Evolutionary conservation across 2,113 vertebrate genomes (phyloP), one percentile per base, ranked within the genome.

Genomic region (Actinemys pallida): DNA sequence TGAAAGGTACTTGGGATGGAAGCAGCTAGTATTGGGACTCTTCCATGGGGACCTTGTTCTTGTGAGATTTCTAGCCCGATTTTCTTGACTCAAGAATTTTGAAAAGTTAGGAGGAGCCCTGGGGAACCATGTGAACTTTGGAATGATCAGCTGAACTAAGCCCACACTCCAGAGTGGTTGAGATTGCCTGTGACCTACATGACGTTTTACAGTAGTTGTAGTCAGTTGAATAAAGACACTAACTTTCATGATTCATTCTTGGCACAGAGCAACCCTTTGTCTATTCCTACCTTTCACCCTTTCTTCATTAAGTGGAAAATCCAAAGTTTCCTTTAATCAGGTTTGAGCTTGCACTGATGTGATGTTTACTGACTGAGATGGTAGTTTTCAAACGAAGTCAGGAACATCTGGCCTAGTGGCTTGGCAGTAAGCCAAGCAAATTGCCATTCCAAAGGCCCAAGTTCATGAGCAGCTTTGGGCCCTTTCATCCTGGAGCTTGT

Each of bases 261-360:
- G 86, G 89, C 95, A 87, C 14, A 59, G 81, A 95, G 84, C 89
- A 76, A 94, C 20, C 87, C 93, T 96, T 92, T 78, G 57, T 42
- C 89, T 35, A 35, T 93, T 89, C 93, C 75, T 92, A 92, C 91
- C 95, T 96, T 97, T 93, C 96, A 87, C 45, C 65, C 92, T 83
- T 94, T 92, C 95, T 89, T 89, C 90, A 90, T 90, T 89, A 95
- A 92, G 94, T 93, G 90, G 88, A 80, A 96, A 96, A 96, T 95
- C 95, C 95, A n/a, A 94, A 97, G 95, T 91, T 93, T 95, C 93
- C 53, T n/a, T 95, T 96, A 89, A 95, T 91, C 85, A 96, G 92
- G 83, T 94, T 84, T 87, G 96, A 95, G 95, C 59, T 90, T n/a
- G 92, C 90, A 49, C 92, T 97, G 96, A 95, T 97, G 96, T 97